Conservation (phyloP, 2,797 vertebrate species). For the Leucoraja ocellata region DNA sequence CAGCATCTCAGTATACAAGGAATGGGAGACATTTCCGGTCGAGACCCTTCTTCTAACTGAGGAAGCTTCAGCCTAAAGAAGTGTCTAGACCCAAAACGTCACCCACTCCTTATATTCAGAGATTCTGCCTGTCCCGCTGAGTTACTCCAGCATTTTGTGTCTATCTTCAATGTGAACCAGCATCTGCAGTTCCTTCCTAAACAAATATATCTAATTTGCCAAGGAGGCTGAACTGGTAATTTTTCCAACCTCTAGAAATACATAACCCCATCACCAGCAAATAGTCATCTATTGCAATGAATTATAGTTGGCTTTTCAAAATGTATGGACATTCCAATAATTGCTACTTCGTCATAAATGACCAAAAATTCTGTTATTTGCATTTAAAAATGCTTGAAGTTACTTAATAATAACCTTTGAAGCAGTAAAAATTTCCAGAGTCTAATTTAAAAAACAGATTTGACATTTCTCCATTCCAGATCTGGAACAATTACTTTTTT, state of each 20-base stretch:
- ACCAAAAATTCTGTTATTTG: neutral
- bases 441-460: neutral
- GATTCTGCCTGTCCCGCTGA: too few relatives aligned
- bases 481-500: neutral
- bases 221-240: neutral
- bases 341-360: neutral
- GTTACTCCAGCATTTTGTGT: too few relatives aligned
- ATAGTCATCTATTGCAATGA: neutral
- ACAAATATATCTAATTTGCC: neutral
- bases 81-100: too few relatives aligned
- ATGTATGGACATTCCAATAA: neutral
- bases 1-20: too few relatives aligned
- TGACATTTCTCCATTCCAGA: too few relatives aligned
- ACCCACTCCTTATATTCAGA: too few relatives aligned
- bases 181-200: too few relatives aligned
- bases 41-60: too few relatives aligned
- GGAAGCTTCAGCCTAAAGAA: too few relatives aligned
- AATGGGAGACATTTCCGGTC: too few relatives aligned
- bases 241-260: neutral
- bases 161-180: too few relatives aligned
- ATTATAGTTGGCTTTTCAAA: neutral
- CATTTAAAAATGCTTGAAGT: neutral
- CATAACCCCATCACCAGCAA: neutral
- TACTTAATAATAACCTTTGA: constrained; percentile 12
- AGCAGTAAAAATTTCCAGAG: neutral